Conservation (phyloP, 2,888 invertebrate genomes). For the Tiliacea citrago region DNA sequence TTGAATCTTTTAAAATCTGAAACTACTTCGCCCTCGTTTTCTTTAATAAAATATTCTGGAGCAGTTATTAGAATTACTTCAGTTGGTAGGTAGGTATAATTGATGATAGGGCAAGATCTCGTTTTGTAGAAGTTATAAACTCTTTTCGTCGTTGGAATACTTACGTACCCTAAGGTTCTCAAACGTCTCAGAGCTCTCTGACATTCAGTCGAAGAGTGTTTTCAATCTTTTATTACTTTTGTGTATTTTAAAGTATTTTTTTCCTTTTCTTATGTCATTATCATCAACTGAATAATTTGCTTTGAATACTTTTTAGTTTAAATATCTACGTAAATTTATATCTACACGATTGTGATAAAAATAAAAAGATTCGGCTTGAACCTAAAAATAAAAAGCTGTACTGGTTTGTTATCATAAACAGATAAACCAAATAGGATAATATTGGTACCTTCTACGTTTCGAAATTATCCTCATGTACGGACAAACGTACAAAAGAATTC, state of each 20-base stretch:
- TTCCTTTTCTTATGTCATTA: constrained; percentile 11
- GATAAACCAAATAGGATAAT: constrained; percentile 37
- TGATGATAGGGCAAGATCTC: constrained; percentile 68
- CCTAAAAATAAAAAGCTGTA: constrained; percentile 17
- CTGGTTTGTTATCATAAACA: constrained; percentile 20
- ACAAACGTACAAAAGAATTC: constrained; percentile 43
- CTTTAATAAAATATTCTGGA: constrained; percentile 36
- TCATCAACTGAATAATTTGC: constrained; percentile 18
- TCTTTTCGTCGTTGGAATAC: constrained; percentile 70
- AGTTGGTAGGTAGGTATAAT: constrained; percentile 59
- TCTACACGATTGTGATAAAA: neutral
- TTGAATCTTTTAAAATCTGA: constrained; percentile 23
- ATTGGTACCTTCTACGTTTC: constrained; percentile 15
- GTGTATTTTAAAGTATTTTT: constrained; percentile 38
- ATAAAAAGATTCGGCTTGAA: constrained; percentile 17
- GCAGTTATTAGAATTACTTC: constrained; percentile 42
- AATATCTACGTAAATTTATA: constrained; percentile 6
- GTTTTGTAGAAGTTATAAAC: constrained; percentile 72
- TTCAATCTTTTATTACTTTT: constrained; percentile 72
- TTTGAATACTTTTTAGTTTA: neutral
- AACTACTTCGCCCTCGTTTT: constrained; percentile 7
- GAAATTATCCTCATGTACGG: constrained; percentile 42
- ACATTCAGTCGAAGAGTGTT: constrained; percentile 66
- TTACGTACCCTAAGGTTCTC: constrained; percentile 67
- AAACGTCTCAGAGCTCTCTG: constrained; percentile 71